A percentile compares a stretch with the other conserved stretches of the same genome.
Conservation (phyloP, 1,140 invertebrate species). For the Heliothis virescens region DNA sequence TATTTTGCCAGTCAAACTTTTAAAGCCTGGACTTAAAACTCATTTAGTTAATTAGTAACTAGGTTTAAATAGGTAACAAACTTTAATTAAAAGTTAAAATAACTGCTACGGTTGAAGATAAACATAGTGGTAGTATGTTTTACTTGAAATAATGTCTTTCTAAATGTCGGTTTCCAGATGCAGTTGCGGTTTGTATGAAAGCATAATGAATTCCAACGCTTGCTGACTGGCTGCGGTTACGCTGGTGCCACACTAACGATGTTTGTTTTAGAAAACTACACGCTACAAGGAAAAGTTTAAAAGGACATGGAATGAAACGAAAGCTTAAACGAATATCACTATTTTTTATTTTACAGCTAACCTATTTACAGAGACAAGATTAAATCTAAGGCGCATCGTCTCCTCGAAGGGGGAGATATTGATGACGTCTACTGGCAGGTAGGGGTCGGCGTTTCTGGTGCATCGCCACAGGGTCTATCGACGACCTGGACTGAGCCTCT, state of each 20-base stretch:
- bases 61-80: no score
- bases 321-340: conserved; percentile 52
- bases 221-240: conserved; percentile 5
- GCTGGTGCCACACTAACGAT: neutral
- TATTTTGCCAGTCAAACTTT: no score
- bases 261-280: conserved; percentile 1
- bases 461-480: conserved; percentile 61
- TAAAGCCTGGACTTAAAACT: no score
- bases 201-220: conserved; percentile 40
- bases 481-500: conserved; percentile 74
- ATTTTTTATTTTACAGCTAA: conserved; percentile 66
- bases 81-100: no score
- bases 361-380: conserved; percentile 66
- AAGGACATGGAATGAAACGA: neutral
- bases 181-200: conserved; percentile 34
- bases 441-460: conserved; percentile 57
- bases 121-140: neutral
- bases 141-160: conserved; percentile 20
- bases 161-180: conserved; percentile 5
- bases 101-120: neutral
- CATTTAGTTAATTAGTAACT: no score
- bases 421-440: conserved; percentile 68
- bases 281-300: no score
- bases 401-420: conserved; percentile 77
- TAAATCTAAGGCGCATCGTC: conserved; percentile 77